These are phyloP conservation scores for Euura lappo DNA, from an alignment of 1,140 invertebrate genomes.

Conservation along the genomic window DNA sequence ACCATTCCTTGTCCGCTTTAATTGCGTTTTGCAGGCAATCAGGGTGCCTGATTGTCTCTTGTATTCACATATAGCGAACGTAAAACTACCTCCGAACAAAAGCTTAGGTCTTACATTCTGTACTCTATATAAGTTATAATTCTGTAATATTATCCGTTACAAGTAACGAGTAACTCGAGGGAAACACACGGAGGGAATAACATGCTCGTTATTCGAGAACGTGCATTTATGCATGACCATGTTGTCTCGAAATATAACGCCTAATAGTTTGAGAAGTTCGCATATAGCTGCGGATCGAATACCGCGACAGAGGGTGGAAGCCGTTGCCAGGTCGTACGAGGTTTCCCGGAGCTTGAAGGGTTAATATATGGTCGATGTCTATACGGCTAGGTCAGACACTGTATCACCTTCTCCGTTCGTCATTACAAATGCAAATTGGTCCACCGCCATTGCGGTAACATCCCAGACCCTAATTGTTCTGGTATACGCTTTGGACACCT, in stretches of 20 bases:
- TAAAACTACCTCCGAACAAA: too few relatives aligned
- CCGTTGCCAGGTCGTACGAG: conserved; percentile 1
- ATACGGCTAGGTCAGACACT: conserved; percentile 44
- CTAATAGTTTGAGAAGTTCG: conserved; percentile 5
- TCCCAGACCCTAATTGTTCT: background rate
- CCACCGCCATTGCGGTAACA: conserved; percentile 14
- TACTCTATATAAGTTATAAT: too few relatives aligned
- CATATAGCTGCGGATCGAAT: background rate
- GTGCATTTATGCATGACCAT: too few relatives aligned
- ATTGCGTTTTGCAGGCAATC: too few relatives aligned
- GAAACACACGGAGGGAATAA: too few relatives aligned
- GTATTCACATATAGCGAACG: too few relatives aligned
- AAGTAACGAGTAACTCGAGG: too few relatives aligned
- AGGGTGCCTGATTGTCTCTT: too few relatives aligned
- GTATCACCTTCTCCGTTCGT: conserved; percentile 50
- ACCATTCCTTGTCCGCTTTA: background rate
- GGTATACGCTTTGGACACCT: background rate
- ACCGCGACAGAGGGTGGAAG: background rate
- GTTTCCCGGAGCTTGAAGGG: conserved; percentile 32
- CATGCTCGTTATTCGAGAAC: too few relatives aligned
- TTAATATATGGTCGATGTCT: conserved; percentile 53
- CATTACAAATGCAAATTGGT: conserved; percentile 53
- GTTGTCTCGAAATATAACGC: background rate
- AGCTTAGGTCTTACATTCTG: too few relatives aligned
- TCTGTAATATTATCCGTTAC: too few relatives aligned